phyloP scores from a whole-genome alignment of 2,113 vertebrate genomes.

The Anarrhichthys ocellatus region DNA sequence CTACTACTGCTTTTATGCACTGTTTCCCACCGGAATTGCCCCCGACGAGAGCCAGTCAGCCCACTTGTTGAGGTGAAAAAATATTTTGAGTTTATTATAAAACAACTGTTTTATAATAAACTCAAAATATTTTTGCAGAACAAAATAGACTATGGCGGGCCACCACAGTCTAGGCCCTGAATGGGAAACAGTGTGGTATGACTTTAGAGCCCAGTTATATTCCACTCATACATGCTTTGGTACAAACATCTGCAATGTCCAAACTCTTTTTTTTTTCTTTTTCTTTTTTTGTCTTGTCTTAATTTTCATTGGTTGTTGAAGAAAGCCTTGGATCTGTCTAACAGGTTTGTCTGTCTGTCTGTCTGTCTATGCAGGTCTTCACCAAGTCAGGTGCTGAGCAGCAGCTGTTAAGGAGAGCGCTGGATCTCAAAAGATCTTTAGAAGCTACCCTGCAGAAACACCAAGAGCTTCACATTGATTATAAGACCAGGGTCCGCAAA shows the following conservation, averaged over 20 bases:
- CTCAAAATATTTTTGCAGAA: too few relatives aligned
- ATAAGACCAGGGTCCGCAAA: constrained; percentile 72
- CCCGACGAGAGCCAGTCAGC: too few relatives aligned
- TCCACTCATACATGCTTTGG: not conserved
- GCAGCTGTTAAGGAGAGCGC: constrained; percentile 81
- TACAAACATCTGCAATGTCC: not conserved
- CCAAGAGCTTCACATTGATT: constrained; percentile 87
- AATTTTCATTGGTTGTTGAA: not conserved
- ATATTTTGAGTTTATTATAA: too few relatives aligned
- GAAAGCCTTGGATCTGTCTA: not conserved
- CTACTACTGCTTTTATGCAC: not conserved
- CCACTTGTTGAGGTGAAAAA: too few relatives aligned
- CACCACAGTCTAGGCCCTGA: too few relatives aligned
- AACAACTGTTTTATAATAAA: too few relatives aligned
- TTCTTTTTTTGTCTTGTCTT: not conserved
- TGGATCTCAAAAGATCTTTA: constrained; percentile 88
- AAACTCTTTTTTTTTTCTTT: not conserved
- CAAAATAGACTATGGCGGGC: too few relatives aligned
- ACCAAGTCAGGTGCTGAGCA: constrained; percentile 87
- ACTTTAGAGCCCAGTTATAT: not conserved
- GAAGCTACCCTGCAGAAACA: constrained; percentile 85
- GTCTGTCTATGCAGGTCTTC: constrained; percentile 83
- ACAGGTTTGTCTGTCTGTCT: not conserved
- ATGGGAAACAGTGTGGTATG: not conserved
- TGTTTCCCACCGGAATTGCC: not conserved